These are phyloP conservation scores for Drosophila ustulata DNA, from an alignment of 2,888 invertebrate species.

Conservation along the genomic window DNA sequence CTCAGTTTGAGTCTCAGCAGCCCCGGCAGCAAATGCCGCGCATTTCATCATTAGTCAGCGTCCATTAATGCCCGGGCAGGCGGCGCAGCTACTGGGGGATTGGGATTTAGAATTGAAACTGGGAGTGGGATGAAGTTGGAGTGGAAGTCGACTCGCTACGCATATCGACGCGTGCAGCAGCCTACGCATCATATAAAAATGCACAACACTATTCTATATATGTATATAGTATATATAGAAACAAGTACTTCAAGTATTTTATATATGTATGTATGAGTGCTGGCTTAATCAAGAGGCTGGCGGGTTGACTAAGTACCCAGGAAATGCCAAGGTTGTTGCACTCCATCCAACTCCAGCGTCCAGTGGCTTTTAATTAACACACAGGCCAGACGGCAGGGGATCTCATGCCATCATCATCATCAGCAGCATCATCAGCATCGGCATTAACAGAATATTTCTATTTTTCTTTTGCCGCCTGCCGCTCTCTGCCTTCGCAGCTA, in stretches of 20 bases:
- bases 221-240: constrained; percentile 14
- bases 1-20: constrained; percentile 21
- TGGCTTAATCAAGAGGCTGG: constrained; percentile 71
- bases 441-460: constrained; percentile 72
- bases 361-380: constrained; percentile 81
- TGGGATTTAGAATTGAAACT: constrained; percentile 61
- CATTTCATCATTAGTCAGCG: constrained; percentile 79
- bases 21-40: constrained; percentile 67
- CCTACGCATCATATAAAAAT: constrained; percentile 68
- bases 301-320: constrained; percentile 78
- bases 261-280: constrained; percentile 30
- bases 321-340: constrained; percentile 81
- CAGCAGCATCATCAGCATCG: constrained; percentile 47
- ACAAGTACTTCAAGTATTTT: constrained; percentile 31
- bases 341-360: constrained; percentile 69
- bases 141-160: constrained; percentile 17
- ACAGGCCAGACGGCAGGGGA: constrained; percentile 66
- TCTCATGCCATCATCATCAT: constrained; percentile 36
- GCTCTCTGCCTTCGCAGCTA: constrained; percentile 51
- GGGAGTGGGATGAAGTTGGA: constrained; percentile 40
- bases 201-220: neutral
- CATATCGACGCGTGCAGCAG: constrained; percentile 66
- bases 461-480: constrained; percentile 49
- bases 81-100: constrained; percentile 65
- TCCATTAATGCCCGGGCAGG: constrained; percentile 73